Conservation (phyloP, 2,888 invertebrate genomes). For the Biston betularia region DNA sequence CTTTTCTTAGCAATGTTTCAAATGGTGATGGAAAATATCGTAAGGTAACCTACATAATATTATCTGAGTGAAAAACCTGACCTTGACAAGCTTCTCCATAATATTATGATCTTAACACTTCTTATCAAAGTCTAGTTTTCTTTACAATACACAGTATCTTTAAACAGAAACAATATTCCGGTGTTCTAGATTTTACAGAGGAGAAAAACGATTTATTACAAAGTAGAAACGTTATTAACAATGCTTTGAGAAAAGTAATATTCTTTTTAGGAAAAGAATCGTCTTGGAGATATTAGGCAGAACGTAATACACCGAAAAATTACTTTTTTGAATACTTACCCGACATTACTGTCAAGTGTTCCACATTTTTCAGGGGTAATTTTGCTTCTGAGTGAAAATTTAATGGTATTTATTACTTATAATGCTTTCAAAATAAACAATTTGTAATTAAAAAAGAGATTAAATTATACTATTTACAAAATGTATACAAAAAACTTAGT, state of each 20-base stretch:
- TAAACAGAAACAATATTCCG: not conserved
- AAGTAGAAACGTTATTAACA: conserved; percentile 32
- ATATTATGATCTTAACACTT: too few species aligned
- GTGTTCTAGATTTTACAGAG: conserved; percentile 16
- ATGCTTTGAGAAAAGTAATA: conserved; percentile 31
- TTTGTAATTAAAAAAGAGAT: too few species aligned
- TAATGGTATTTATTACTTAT: not conserved
- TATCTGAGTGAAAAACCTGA: too few species aligned
- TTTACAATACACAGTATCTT: not conserved
- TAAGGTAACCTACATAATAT: too few species aligned
- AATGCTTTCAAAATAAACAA: too few species aligned
- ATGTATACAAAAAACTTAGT: too few species aligned
- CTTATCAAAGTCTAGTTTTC: not conserved
- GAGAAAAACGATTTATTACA: conserved; percentile 24
- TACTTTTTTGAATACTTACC: conserved; percentile 28
- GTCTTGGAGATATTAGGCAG: conserved; percentile 14
- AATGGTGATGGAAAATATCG: too few species aligned
- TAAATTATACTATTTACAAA: too few species aligned
- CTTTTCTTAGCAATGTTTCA: too few species aligned
- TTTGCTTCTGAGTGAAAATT: not conserved
- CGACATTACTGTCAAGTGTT: conserved; percentile 32
- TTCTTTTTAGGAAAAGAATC: conserved; percentile 22
- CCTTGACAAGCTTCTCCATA: too few species aligned
- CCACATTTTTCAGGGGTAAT: conserved; percentile 30
- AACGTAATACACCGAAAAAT: conserved; percentile 23